Evolutionary conservation across 2,113 vertebrate genomes (phyloP).

Genomic region (Hemiscyllium ocellatum): DNA sequence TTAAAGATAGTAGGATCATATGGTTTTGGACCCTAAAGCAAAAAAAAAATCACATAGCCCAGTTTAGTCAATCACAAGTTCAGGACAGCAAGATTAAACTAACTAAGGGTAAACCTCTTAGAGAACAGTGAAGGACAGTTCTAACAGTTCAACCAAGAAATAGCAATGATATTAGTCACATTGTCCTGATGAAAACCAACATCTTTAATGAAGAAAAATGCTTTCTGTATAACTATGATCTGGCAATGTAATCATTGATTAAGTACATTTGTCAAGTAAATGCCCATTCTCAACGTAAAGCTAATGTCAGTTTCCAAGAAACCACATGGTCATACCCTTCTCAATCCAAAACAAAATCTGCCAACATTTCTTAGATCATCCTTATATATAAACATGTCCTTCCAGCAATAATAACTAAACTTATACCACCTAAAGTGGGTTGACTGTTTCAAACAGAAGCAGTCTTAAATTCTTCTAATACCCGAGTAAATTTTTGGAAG

Average conservation of each 20-base stretch:
- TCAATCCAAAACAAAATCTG: no score
- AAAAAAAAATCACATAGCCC: slow-evolving; percentile 37
- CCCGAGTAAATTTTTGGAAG: not conserved
- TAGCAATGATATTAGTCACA: not conserved
- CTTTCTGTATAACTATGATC: not conserved
- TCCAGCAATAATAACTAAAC: not conserved
- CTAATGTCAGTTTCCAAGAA: not conserved
- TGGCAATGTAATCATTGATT: not conserved
- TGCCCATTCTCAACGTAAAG: not conserved
- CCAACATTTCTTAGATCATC: no score
- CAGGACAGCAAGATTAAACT: not conserved
- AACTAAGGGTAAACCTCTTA: not conserved
- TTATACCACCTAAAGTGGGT: not conserved
- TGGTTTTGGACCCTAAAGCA: slow-evolving; percentile 63
- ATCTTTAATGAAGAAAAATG: not conserved
- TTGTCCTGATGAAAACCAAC: not conserved
- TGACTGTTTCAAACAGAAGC: not conserved
- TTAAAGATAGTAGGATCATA: slow-evolving; percentile 78
- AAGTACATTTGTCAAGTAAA: not conserved
- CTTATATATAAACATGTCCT: no score
- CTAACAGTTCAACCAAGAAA: not conserved
- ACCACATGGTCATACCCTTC: not conserved
- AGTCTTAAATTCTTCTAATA: not conserved
- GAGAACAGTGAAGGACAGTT: not conserved
- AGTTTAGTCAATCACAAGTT: not conserved